Evolutionary conservation across 53 echinoderm and acorn worm genomes (phyloP).

Genomic region (Actinopyga echinites): DNA sequence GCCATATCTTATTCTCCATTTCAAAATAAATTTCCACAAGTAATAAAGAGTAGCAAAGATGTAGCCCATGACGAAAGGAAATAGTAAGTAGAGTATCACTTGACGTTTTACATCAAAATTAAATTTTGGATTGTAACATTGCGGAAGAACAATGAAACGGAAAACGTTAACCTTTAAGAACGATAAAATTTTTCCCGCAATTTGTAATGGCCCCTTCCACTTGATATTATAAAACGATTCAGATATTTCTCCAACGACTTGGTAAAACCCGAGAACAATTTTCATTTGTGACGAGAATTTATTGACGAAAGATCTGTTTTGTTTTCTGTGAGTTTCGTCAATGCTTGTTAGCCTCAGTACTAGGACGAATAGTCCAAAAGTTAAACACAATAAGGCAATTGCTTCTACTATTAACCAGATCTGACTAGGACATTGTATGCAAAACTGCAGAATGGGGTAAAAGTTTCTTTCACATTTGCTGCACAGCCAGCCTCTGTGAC

Average conservation of each 20-base stretch:
- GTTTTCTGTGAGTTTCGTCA: no score
- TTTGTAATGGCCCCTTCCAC: not conserved
- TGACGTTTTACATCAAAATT: not conserved
- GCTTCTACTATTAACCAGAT: not conserved
- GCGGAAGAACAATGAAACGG: not conserved
- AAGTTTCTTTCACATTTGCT: no score
- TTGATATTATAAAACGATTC: not conserved
- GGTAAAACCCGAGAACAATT: conserved; percentile 18
- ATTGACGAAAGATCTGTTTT: not conserved
- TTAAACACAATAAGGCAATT: not conserved
- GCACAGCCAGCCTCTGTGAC: no score
- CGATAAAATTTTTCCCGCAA: not conserved
- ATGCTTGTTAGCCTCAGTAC: not conserved
- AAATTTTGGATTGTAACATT: not conserved
- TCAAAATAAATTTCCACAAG: not conserved
- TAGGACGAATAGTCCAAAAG: not conserved
- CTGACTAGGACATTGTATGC: no score
- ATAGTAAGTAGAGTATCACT: not conserved
- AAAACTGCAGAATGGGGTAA: no score
- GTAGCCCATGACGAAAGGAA: not conserved
- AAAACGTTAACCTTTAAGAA: not conserved
- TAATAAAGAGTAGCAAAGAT: not conserved
- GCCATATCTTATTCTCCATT: not conserved
- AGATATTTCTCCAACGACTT: conserved; percentile 4
- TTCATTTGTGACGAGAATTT: not conserved